phyloP scores from a whole-genome alignment of 2,113 vertebrate species.

The Argyrosomus japonicus region DNA sequence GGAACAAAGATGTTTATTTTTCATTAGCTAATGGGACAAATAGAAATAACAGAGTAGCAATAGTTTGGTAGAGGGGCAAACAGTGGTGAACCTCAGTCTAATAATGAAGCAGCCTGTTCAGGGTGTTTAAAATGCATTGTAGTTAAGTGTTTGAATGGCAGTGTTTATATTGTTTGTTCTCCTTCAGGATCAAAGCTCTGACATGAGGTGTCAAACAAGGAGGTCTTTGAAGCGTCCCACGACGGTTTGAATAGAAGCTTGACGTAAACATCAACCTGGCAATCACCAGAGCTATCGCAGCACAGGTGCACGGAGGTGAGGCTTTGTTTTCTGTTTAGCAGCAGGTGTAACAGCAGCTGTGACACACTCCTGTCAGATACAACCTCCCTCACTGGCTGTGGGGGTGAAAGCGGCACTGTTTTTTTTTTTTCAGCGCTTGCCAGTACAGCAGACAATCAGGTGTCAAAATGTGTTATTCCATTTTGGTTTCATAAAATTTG shows the following conservation, averaged over 20 bases:
- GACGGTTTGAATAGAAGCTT: background rate
- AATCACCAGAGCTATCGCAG: constrained; percentile 13
- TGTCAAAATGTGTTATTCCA: background rate
- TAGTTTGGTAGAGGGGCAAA: constrained; percentile 3
- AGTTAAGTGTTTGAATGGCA: constrained; percentile 9
- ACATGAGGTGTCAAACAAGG: constrained; percentile 9
- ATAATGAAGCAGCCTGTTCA: background rate
- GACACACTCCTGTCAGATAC: constrained; percentile 37
- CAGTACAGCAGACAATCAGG: background rate
- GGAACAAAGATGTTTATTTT: constrained; percentile 3
- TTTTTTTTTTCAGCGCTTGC: background rate
- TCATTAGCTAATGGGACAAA: constrained; percentile 19
- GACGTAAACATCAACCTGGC: constrained; percentile 8
- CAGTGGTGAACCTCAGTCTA: background rate
- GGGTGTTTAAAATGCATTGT: constrained; percentile 12
- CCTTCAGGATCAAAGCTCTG: constrained; percentile 52
- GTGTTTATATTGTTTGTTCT: constrained; percentile 33
- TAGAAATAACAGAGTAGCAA: constrained; percentile 19
- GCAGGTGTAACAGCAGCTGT: constrained; percentile 55
- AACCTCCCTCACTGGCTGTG: constrained; percentile 19
- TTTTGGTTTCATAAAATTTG: background rate
- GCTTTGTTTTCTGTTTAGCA: constrained; percentile 44
- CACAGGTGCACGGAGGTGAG: constrained; percentile 39
- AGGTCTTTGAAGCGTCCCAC: constrained; percentile 8
- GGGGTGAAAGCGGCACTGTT: background rate